phyloP scores from a whole-genome alignment of 1,140 invertebrate species.

The Macrobrachium nipponense region DNA sequence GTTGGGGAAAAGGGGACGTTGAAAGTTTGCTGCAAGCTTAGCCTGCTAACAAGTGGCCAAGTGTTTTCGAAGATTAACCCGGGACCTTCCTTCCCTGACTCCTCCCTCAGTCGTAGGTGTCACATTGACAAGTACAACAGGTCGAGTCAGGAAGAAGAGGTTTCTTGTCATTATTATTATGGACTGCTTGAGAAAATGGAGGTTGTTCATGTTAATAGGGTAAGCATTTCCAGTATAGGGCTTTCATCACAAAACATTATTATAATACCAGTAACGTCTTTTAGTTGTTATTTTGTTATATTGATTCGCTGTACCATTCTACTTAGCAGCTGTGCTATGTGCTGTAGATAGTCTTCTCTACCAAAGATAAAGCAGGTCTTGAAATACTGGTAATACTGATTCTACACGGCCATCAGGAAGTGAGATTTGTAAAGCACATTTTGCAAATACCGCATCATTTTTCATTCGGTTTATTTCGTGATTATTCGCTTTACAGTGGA shows the following conservation, averaged over 20 bases:
- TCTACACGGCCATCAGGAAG: neutral
- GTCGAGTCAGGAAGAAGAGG: no score
- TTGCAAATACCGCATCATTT: neutral
- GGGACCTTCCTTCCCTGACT: no score
- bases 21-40: no score
- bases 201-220: neutral
- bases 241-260: slow-evolving; percentile 1
- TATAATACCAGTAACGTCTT: neutral
- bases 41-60: no score
- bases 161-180: no score
- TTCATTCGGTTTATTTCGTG: no score
- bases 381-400: slow-evolving; percentile 10
- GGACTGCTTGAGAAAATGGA: neutral
- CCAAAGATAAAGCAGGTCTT: slow-evolving; percentile 31
- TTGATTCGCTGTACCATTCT: slow-evolving; percentile 24
- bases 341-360: slow-evolving; percentile 31
- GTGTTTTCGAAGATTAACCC: no score
- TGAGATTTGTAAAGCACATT: neutral
- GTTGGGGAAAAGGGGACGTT: no score
- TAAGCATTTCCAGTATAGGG: slow-evolving; percentile 19
- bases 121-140: no score
- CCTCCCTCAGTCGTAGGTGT: no score
- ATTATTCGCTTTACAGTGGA: no score
- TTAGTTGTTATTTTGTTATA: slow-evolving; percentile 7
- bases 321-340: slow-evolving; percentile 29